Evolutionary conservation across 2,113 vertebrate genomes (phyloP).

Genomic region (Poeciliopsis occidentalis): DNA sequence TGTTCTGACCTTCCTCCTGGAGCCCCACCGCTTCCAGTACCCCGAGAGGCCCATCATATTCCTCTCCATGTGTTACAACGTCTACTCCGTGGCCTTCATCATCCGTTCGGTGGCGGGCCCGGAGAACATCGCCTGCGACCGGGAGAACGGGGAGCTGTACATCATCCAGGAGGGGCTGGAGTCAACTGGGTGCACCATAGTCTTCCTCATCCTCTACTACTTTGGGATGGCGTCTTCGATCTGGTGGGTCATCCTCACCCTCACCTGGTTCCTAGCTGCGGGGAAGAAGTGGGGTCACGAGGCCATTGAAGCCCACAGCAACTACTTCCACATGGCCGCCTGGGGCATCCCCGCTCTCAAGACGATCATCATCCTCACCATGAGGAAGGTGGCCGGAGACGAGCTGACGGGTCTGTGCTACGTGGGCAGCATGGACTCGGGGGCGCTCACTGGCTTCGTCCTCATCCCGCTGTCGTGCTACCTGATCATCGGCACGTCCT

Average conservation of each 20-base stretch:
- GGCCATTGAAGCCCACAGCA: slow-evolving; percentile 96
- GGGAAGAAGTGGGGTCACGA: slow-evolving; percentile 99
- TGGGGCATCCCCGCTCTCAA: slow-evolving; percentile 97
- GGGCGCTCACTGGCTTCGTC: slow-evolving; percentile 90
- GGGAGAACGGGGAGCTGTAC: slow-evolving; percentile 90
- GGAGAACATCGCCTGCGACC: slow-evolving; percentile 94
- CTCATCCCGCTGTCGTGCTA: slow-evolving; percentile 95
- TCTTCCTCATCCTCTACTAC: slow-evolving; percentile 98
- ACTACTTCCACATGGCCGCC: slow-evolving; percentile 97
- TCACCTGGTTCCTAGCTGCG: slow-evolving; percentile 97
- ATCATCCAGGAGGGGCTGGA: slow-evolving; percentile 97
- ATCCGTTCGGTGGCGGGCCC: slow-evolving; percentile 92
- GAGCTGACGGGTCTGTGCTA: slow-evolving; percentile 97
- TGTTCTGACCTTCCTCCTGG: slow-evolving; percentile 94
- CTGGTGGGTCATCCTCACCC: slow-evolving; percentile 97
- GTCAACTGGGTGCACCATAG: slow-evolving; percentile 95
- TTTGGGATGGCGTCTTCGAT: slow-evolving; percentile 98
- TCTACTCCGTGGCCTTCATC: slow-evolving; percentile 96
- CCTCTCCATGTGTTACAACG: slow-evolving; percentile 98
- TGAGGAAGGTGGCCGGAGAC: slow-evolving; percentile 95
- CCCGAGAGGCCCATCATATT: slow-evolving; percentile 98
- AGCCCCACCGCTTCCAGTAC: slow-evolving; percentile 97
- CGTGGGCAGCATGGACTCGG: slow-evolving; percentile 89
- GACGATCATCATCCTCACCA: slow-evolving; percentile 94
- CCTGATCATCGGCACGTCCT: slow-evolving; percentile 93